Conservation (phyloP, 2,797 vertebrate genomes). For the Enteromius mattozi region DNA sequence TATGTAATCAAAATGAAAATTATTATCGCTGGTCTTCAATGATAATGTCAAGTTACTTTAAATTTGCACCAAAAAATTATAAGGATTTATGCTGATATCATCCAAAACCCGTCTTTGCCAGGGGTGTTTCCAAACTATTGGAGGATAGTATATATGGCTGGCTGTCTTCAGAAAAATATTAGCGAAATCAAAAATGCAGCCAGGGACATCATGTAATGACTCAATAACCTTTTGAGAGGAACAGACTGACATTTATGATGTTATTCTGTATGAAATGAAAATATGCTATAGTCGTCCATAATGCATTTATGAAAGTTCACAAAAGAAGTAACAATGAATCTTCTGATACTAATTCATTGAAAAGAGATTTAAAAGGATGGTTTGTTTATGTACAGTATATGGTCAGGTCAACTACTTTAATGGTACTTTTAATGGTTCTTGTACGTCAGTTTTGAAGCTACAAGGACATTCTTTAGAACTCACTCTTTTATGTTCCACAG, state of each 20-base stretch:
- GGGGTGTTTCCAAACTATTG: too few relatives aligned
- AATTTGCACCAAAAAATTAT: too few relatives aligned
- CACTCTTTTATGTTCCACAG: not conserved
- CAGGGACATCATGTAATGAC: too few relatives aligned
- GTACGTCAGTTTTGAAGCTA: not conserved
- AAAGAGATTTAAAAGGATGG: not conserved
- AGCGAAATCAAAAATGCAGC: too few relatives aligned
- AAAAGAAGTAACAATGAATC: not conserved
- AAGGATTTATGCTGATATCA: too few relatives aligned
- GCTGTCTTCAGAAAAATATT: too few relatives aligned
- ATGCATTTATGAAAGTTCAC: not conserved
- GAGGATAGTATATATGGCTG: too few relatives aligned
- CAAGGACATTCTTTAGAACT: not conserved
- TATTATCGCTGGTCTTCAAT: too few relatives aligned
- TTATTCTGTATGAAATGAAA: not conserved
- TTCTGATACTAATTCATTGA: not conserved
- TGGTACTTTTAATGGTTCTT: not conserved
- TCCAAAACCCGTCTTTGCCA: too few relatives aligned
- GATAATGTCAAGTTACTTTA: too few relatives aligned
- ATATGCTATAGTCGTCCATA: not conserved
- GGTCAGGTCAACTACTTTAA: not conserved
- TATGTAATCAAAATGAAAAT: too few relatives aligned
- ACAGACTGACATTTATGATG: not conserved
- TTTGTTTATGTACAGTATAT: not conserved
- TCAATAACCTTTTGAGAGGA: not conserved